Evolutionary conservation across 2,797 vertebrate species (phyloP).

Genomic region (Cryptoprocta ferox): DNA sequence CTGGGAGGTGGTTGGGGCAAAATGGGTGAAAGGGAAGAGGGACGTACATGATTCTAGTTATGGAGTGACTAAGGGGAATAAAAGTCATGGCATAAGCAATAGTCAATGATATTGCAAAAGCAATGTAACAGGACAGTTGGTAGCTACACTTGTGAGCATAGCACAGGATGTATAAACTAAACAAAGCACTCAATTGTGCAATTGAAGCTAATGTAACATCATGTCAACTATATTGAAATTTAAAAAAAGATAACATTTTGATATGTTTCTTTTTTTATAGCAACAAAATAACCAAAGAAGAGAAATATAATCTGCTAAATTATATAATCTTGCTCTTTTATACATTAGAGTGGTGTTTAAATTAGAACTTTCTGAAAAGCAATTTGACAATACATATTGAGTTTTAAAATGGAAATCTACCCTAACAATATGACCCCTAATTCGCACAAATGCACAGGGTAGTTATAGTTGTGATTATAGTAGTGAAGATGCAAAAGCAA

Average conservation of each 20-base stretch:
- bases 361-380: background rate
- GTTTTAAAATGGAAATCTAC: background rate
- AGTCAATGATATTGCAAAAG: background rate
- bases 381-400: background rate
- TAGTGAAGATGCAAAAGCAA: background rate
- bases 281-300: background rate
- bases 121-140: background rate
- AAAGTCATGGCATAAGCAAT: background rate
- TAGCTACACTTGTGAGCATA: background rate
- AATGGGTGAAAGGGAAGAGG: background rate
- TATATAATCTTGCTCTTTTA: background rate
- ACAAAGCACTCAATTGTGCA: background rate
- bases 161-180: background rate
- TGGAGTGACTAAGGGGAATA: background rate
- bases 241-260: background rate
- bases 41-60: no score
- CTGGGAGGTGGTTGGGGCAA: background rate
- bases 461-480: background rate
- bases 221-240: background rate
- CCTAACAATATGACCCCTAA: background rate
- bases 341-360: background rate
- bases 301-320: background rate
- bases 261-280: background rate
- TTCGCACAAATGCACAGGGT: background rate
- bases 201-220: background rate